phyloP scores from a whole-genome alignment of 2,797 vertebrate genomes.

The Acipenser transmontanus region DNA sequence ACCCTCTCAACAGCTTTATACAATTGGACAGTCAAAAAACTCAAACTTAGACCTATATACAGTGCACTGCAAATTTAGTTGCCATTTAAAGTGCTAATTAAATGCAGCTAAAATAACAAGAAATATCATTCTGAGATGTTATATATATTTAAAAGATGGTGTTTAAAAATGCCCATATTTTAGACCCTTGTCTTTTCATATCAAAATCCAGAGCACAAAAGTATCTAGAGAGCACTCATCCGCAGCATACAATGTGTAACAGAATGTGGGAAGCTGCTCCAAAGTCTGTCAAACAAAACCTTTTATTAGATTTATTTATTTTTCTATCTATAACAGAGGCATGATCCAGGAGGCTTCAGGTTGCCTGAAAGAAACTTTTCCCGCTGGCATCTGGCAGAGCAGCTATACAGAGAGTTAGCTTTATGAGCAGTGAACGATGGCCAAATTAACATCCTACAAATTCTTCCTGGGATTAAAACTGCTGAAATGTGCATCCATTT shows the following conservation, averaged over 20 bases:
- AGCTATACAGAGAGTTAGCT: constrained; percentile 46
- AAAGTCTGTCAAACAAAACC: constrained; percentile 42
- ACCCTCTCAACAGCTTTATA: too few relatives aligned
- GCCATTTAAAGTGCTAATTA: too few relatives aligned
- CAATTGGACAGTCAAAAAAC: too few relatives aligned
- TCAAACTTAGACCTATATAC: too few relatives aligned
- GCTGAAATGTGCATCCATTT: constrained; percentile 38
- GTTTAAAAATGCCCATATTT: too few relatives aligned
- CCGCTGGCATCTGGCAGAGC: constrained; percentile 47
- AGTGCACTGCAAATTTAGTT: too few relatives aligned
- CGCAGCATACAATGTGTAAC: constrained; percentile 37
- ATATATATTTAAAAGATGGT: too few relatives aligned
- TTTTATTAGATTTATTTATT: constrained; percentile 43
- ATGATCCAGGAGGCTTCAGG: constrained; percentile 32
- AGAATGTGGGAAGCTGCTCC: constrained; percentile 51
- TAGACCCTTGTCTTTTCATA: too few relatives aligned
- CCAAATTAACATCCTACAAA: constrained; percentile 53
- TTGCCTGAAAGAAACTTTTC: constrained; percentile 35
- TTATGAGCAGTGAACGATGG: constrained; percentile 63
- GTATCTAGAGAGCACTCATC: too few relatives aligned
- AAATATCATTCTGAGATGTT: too few relatives aligned
- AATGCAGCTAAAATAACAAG: too few relatives aligned
- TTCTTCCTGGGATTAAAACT: constrained; percentile 55
- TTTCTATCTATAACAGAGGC: constrained; percentile 37
- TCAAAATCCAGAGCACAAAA: too few relatives aligned